Conservation (phyloP, 2,797 vertebrate species). For the Enteromius mattozi region DNA sequence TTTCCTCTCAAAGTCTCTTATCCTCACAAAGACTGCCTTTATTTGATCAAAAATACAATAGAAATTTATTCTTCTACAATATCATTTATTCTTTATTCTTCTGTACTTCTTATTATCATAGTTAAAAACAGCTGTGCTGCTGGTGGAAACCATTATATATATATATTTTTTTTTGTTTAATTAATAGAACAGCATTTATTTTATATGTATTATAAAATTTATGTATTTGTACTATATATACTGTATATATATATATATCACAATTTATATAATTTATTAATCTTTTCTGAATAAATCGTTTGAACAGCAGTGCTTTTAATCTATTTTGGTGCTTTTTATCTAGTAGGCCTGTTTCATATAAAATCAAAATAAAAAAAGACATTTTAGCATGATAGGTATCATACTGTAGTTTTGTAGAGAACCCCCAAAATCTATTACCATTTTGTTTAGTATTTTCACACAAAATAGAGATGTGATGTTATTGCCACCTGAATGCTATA, state of each 20-base stretch:
- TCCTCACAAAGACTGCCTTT: neutral
- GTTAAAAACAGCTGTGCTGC: neutral
- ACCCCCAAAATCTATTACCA: neutral
- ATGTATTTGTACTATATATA: too few species aligned
- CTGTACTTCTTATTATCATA: neutral
- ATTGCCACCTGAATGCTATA: slow-evolving; percentile 18
- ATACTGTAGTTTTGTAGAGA: neutral
- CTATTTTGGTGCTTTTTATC: too few species aligned
- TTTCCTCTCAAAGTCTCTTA: neutral
- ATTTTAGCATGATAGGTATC: neutral
- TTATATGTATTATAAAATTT: too few species aligned
- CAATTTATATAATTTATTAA: neutral
- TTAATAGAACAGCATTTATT: neutral
- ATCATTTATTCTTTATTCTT: too few species aligned
- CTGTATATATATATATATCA: too few species aligned
- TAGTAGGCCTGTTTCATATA: too few species aligned
- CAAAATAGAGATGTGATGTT: neutral
- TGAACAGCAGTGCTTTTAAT: neutral
- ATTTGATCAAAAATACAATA: neutral
- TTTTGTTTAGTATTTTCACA: neutral
- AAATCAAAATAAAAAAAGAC: neutral
- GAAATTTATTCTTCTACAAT: neutral
- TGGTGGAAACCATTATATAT: neutral
- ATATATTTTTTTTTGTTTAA: neutral
- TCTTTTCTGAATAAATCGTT: neutral